Evolutionary conservation across 2,888 invertebrate genomes (phyloP), one percentile per base, ranked within the genome.

Genomic region (Protula sp.): DNA sequence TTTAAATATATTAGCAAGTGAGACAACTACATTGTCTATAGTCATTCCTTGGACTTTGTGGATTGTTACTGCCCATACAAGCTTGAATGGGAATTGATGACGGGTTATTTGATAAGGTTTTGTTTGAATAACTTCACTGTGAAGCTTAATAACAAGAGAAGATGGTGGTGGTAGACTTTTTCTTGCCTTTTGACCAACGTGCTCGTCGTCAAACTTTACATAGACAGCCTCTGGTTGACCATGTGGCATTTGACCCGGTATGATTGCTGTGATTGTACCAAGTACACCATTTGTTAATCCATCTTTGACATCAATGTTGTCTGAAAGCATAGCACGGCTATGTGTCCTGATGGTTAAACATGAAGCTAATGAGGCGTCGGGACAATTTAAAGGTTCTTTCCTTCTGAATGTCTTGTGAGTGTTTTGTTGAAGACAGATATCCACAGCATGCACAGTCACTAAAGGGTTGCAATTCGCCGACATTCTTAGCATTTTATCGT

Each of bases 1-100:
- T 50, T 50, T 24, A 22, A 50, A 50, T 5, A 50, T 9, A 22
- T 50, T 50, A 22, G 14, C 24, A n/a, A 50, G 50, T 5, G 14
- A 19, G 24, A 50, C 24, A 24, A 50, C 24, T n/a, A 22, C 24
- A n/a, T 50, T 19, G 14, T 50, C 24, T n/a, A 50, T 5, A 22
- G 50, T 50, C 50, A 50, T 50, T 5, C 50, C 50, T 24, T 50
- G 50, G 5, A 22, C 24, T 50, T 50, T 50, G 24, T 50, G 50
- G 24, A 50, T 50, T 22, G 50, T 50, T 5, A 5, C 5, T n/a
- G 50, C 50, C 50, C 50, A 50, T 50, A 26, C 50, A 19, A 50
- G 50, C 5, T 26, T 5, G 5, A 50, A 5, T 4, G 50, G 50
- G 24, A n/a, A 50, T 26, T 50, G 50, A 26, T 24, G 24, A 22